phyloP scores from a whole-genome alignment of 1,140 invertebrate genomes.

The Leucophenga varia region DNA sequence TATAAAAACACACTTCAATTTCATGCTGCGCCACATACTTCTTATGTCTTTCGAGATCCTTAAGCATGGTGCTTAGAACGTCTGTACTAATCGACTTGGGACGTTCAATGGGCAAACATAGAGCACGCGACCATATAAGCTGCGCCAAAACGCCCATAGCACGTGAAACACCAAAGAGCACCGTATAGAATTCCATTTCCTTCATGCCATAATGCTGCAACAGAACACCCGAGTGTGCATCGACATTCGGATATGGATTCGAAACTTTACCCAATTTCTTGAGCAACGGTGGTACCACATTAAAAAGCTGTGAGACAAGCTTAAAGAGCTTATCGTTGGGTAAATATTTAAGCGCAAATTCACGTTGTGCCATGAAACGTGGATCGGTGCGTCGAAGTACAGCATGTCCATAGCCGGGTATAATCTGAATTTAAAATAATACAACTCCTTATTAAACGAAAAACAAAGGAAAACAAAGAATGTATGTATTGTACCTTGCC shows the following conservation, averaged over 20 bases:
- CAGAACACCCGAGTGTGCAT: conserved; percentile 91
- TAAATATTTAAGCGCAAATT: conserved; percentile 89
- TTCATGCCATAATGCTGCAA: conserved; percentile 90
- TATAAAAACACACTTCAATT: too few relatives aligned
- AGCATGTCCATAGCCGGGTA: conserved; percentile 93
- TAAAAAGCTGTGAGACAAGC: conserved; percentile 83
- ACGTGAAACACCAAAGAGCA: conserved; percentile 90
- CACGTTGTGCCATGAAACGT: conserved; percentile 80
- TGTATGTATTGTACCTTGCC: conserved; percentile 62
- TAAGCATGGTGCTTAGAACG: conserved; percentile 17
- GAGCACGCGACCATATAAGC: conserved; percentile 88
- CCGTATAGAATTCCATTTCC: conserved; percentile 97
- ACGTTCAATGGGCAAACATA: conserved; percentile 89
- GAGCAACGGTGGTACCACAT: conserved; percentile 86
- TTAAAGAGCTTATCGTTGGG: conserved; percentile 88
- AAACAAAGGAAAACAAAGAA: too few relatives aligned
- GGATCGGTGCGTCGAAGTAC: conserved; percentile 93
- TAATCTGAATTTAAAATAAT: conserved; percentile 64
- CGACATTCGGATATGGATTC: conserved; percentile 97
- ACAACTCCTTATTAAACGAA: too few relatives aligned
- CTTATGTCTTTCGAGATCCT: too few relatives aligned
- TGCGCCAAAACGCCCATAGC: conserved; percentile 85
- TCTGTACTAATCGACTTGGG: conserved; percentile 72
- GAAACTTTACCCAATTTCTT: conserved; percentile 90
- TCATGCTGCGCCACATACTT: too few relatives aligned